phyloP scores from a whole-genome alignment of 2,113 vertebrate species.

The Syrrhaptes paradoxus region DNA sequence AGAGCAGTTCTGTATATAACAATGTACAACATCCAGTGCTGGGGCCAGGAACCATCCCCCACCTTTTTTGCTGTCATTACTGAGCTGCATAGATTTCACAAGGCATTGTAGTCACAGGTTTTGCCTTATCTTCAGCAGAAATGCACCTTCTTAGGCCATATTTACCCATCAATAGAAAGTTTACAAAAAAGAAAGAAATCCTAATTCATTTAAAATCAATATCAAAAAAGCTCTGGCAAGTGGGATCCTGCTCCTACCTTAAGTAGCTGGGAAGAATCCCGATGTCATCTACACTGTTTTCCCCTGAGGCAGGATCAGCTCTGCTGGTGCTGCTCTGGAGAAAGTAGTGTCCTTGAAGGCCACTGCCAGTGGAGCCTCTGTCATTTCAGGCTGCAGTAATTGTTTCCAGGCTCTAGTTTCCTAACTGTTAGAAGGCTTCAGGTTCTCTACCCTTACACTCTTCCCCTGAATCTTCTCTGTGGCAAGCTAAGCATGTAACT shows the following conservation, averaged over 20 bases:
- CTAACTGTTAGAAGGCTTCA: background rate
- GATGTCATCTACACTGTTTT: background rate
- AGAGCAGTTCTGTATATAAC: constrained; percentile 37
- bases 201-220: background rate
- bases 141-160: background rate
- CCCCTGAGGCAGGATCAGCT: background rate
- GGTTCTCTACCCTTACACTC: background rate
- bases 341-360: background rate
- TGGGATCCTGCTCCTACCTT: background rate
- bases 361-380: background rate
- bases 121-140: background rate
- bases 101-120: background rate
- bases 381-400: background rate
- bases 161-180: background rate
- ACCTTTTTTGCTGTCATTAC: background rate
- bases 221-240: background rate
- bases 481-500: background rate
- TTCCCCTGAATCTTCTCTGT: background rate
- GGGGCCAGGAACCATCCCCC: background rate
- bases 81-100: background rate
- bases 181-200: background rate
- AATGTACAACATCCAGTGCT: background rate
- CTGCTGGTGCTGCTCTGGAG: background rate
- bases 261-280: background rate
- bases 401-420: background rate